phyloP scores from a whole-genome alignment of 1,140 invertebrate genomes.

The Brachionus rotundiformis region DNA sequence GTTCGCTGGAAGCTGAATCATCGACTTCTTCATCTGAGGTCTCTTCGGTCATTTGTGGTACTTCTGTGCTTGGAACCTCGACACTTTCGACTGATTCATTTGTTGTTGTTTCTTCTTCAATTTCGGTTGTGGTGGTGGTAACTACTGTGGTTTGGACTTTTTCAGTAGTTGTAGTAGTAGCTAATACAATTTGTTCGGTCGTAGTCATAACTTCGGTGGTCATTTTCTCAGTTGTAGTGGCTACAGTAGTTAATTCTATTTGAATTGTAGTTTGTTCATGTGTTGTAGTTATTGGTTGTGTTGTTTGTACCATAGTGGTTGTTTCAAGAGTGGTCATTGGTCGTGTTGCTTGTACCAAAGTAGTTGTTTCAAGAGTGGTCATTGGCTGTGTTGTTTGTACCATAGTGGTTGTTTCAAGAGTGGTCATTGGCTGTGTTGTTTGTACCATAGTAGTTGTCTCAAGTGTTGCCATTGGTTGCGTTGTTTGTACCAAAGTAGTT shows the following conservation, averaged over 20 bases:
- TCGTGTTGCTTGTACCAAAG: background rate
- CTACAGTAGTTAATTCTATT: slow-evolving; percentile 8
- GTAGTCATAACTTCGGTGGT: slow-evolving; percentile 40
- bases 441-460: background rate
- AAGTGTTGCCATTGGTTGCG: too few species aligned
- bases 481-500: too few species aligned
- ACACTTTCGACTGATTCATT: background rate
- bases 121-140: background rate
- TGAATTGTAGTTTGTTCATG: slow-evolving; percentile 24
- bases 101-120: background rate
- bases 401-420: background rate
- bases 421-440: too few species aligned
- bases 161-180: slow-evolving; percentile 42
- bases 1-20: background rate
- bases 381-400: too few species aligned
- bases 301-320: background rate
- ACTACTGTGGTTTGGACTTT: background rate
- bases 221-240: slow-evolving; percentile 16
- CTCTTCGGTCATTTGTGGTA: background rate
- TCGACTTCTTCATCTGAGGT: background rate
- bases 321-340: background rate
- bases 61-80: background rate
- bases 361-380: background rate
- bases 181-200: background rate
- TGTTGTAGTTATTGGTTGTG: background rate